Evolutionary conservation across 2,888 invertebrate genomes (phyloP).

Genomic region (Oxyteleia sp.): DNA sequence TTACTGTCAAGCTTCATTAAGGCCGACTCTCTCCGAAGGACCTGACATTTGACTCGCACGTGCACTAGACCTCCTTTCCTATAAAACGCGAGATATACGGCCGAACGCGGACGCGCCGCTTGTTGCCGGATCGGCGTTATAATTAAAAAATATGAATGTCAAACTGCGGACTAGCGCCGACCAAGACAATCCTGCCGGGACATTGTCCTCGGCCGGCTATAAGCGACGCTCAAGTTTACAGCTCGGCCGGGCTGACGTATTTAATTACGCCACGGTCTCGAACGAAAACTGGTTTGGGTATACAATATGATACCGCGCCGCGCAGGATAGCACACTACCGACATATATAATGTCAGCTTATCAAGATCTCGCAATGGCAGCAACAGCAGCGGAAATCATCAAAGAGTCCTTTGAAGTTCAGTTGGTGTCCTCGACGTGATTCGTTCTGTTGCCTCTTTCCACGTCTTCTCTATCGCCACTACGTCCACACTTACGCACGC

Average conservation of each 20-base stretch:
- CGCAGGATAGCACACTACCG: slow-evolving; percentile 80
- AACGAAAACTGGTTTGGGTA: slow-evolving; percentile 83
- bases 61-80: slow-evolving; percentile 14
- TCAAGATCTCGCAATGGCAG: slow-evolving; percentile 85
- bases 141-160: slow-evolving; percentile 49
- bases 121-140: slow-evolving; percentile 4
- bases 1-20: slow-evolving; percentile 47
- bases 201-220: slow-evolving; percentile 45
- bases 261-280: slow-evolving; percentile 81
- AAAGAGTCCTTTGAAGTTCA: slow-evolving; percentile 86
- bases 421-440: slow-evolving; percentile 82
- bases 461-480: slow-evolving; percentile 41
- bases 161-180: slow-evolving; percentile 41
- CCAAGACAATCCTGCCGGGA: slow-evolving; percentile 54
- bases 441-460: slow-evolving; percentile 74
- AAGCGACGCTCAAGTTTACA: slow-evolving; percentile 71
- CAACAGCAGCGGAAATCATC: slow-evolving; percentile 85
- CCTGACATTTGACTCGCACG: slow-evolving; percentile 18
- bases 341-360: slow-evolving; percentile 85
- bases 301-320: slow-evolving; percentile 78
- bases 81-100: slow-evolving; percentile 11
- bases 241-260: slow-evolving; percentile 80
- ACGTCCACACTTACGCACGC: no score
- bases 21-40: slow-evolving; percentile 7
- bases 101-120: not conserved